Evolutionary conservation across 2,888 invertebrate genomes (phyloP).

Genomic region (Galeopsomyia nigrocyanea): DNA sequence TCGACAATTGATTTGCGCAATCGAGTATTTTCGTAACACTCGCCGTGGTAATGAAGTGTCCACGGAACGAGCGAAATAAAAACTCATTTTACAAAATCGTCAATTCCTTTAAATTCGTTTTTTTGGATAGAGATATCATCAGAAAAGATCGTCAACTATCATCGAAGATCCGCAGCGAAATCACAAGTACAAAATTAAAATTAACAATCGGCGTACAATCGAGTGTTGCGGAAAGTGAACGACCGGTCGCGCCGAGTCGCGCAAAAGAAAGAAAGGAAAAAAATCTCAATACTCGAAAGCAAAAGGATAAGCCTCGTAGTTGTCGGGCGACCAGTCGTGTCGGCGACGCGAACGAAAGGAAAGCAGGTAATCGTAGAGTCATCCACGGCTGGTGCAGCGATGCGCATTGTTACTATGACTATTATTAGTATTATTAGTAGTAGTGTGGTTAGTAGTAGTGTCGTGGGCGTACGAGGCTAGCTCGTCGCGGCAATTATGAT

Average conservation of each 20-base stretch:
- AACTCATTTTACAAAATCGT: slow-evolving; percentile 14
- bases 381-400: slow-evolving; percentile 39
- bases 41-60: slow-evolving; percentile 15
- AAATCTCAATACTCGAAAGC: too few relatives aligned
- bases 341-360: neutral
- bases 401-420: slow-evolving; percentile 32
- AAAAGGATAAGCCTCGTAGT: too few relatives aligned
- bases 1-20: neutral
- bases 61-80: slow-evolving; percentile 19
- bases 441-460: slow-evolving; percentile 12
- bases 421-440: slow-evolving; percentile 28
- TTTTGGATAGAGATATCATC: too few relatives aligned
- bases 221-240: too few relatives aligned
- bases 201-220: too few relatives aligned
- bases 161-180: too few relatives aligned
- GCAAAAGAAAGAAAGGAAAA: too few relatives aligned
- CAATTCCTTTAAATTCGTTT: too few relatives aligned
- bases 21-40: slow-evolving; percentile 19
- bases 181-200: too few relatives aligned
- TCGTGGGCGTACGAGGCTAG: slow-evolving; percentile 5
- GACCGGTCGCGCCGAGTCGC: too few relatives aligned
- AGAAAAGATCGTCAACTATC: too few relatives aligned
- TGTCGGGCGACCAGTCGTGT: too few relatives aligned
- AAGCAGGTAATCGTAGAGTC: neutral
- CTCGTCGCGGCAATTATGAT: slow-evolving; percentile 29